These are phyloP conservation scores for Danaus melanippus DNA, from an alignment of 1,140 invertebrate genomes.

Conservation along the genomic window DNA sequence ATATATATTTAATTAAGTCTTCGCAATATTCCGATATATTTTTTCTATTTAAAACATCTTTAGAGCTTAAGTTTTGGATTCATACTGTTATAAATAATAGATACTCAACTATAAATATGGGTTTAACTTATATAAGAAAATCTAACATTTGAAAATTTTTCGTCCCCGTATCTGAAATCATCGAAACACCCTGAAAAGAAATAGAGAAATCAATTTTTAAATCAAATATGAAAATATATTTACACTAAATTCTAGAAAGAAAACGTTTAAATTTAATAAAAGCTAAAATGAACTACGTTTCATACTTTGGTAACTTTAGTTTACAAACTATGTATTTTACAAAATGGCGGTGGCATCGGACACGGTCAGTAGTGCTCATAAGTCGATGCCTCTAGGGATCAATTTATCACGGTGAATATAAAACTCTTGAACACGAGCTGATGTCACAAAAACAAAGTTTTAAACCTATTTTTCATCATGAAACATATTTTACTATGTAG, in stretches of 20 bases:
- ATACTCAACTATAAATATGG: slow-evolving; percentile 31
- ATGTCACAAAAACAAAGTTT: too few relatives aligned
- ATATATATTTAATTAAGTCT: background rate
- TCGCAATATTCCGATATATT: background rate
- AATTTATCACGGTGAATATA: slow-evolving; percentile 2
- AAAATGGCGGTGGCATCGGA: too few relatives aligned
- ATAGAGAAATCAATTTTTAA: background rate
- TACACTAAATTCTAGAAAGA: too few relatives aligned
- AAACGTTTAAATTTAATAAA: background rate
- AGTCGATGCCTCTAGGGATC: slow-evolving; percentile 4
- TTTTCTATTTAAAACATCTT: background rate
- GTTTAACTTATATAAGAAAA: slow-evolving; percentile 21
- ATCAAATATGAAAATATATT: too few relatives aligned
- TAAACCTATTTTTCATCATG: too few relatives aligned
- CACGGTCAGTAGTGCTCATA: background rate
- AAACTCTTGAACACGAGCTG: background rate
- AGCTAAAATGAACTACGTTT: too few relatives aligned
- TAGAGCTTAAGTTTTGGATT: background rate
- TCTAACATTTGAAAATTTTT: slow-evolving; percentile 13
- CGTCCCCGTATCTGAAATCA: slow-evolving; percentile 32
- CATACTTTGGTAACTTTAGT: too few relatives aligned
- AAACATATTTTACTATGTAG: too few relatives aligned
- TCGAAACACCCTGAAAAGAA: slow-evolving; percentile 48
- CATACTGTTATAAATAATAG: slow-evolving; percentile 7
- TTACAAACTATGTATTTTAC: too few relatives aligned